Evolutionary conservation across 2,888 invertebrate species (phyloP).

Genomic region (Dolomedes plantarius): DNA sequence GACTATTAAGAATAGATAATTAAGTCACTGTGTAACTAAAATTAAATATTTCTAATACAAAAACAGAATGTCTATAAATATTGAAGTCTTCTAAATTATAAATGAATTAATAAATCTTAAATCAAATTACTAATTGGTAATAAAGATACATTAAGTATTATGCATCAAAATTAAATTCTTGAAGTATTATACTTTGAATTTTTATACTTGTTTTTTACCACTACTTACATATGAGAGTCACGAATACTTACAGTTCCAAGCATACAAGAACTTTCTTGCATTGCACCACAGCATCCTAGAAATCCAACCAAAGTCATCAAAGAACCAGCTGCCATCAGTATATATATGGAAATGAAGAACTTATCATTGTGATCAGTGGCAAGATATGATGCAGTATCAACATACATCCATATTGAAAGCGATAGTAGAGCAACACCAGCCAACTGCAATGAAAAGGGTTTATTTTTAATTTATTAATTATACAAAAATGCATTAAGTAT

Average conservation of each 20-base stretch:
- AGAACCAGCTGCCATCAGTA: slow-evolving; percentile 84
- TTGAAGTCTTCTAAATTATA: no score
- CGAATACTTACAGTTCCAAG: slow-evolving; percentile 84
- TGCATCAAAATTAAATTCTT: no score
- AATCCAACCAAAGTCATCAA: slow-evolving; percentile 87
- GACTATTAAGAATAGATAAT: no score
- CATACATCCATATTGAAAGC: slow-evolving; percentile 86
- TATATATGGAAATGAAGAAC: slow-evolving; percentile 84
- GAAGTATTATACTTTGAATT: no score
- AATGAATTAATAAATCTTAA: no score
- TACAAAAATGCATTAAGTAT: not conserved
- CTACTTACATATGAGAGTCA: no score
- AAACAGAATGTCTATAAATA: no score
- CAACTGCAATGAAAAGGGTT: slow-evolving; percentile 80
- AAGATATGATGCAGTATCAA: slow-evolving; percentile 85
- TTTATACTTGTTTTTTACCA: no score
- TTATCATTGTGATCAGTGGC: slow-evolving; percentile 82
- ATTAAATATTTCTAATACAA: no score
- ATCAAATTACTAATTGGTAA: no score
- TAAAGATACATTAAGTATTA: no score
- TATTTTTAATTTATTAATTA: not conserved
- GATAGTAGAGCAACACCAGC: slow-evolving; percentile 84
- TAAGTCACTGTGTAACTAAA: no score
- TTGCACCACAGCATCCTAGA: slow-evolving; percentile 89
- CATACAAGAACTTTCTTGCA: slow-evolving; percentile 86